These are phyloP conservation scores for Pelodiscus sinensis DNA, from an alignment of 2,113 vertebrate species.

Conservation along the genomic window DNA sequence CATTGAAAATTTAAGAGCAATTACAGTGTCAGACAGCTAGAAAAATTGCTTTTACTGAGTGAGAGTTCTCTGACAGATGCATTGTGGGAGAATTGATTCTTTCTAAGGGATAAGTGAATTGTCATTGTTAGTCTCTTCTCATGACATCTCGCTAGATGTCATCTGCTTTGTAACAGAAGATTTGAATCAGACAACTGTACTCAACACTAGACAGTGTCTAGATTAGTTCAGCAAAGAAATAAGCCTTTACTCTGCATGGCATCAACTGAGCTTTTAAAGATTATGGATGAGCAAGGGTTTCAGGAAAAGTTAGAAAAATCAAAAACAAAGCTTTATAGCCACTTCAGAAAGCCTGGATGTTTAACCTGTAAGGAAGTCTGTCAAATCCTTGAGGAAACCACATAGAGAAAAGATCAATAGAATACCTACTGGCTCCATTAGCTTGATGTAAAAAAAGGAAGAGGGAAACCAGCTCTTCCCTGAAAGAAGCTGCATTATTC, in stretches of 20 bases:
- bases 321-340: conserved; percentile 82
- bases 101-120: conserved; percentile 96
- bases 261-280: conserved; percentile 87
- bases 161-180: conserved; percentile 94
- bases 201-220: conserved; percentile 84
- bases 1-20: conserved; percentile 95
- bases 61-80: conserved; percentile 97
- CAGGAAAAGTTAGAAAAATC: conserved; percentile 83
- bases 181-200: conserved; percentile 90
- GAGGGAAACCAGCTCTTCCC: conserved; percentile 78
- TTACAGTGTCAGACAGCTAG: conserved; percentile 96
- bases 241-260: conserved; percentile 87
- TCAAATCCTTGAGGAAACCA: conserved; percentile 87
- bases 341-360: conserved; percentile 81
- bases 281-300: conserved; percentile 83
- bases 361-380: conserved; percentile 83
- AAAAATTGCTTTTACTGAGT: conserved; percentile 94
- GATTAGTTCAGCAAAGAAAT: conserved; percentile 85
- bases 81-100: conserved; percentile 99
- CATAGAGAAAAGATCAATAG: conserved; percentile 89
- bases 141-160: conserved; percentile 94
- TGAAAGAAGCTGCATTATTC: conserved; percentile 88
- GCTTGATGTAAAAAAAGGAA: conserved; percentile 88
- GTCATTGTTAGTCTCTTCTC: conserved; percentile 96
- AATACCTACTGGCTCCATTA: conserved; percentile 92